Evolutionary conservation across 2,113 vertebrate genomes (phyloP).

Genomic region (Muntiacus reevesi): DNA sequence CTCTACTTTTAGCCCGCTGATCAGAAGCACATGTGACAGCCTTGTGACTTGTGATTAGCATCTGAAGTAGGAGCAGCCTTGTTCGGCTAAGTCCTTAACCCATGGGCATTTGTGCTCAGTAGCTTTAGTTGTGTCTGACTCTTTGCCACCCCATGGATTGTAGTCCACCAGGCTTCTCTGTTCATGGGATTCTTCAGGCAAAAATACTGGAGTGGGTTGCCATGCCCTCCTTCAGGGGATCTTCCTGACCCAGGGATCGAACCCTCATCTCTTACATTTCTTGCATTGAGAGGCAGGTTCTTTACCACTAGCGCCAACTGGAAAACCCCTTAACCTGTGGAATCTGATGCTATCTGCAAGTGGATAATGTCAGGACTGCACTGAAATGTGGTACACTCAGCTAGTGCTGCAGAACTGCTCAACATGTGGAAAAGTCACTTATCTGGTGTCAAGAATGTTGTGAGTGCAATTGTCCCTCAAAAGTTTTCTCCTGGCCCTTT

Average conservation of each 20-base stretch:
- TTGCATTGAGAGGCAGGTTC: neutral
- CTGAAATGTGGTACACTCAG: neutral
- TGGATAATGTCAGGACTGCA: neutral
- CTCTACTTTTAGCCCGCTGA: neutral
- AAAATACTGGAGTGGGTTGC: neutral
- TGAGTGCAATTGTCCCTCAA: neutral
- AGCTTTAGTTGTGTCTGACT: neutral
- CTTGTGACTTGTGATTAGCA: neutral
- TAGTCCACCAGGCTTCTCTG: neutral
- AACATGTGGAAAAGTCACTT: neutral
- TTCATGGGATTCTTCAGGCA: neutral
- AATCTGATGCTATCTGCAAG: neutral
- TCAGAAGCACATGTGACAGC: neutral
- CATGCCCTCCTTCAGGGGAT: neutral
- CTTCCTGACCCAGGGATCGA: rapidly evolving
- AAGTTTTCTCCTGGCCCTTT: neutral
- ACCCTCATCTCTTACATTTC: neutral
- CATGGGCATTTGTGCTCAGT: neutral
- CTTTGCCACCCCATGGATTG: neutral
- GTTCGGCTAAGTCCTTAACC: neutral
- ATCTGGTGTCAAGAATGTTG: neutral
- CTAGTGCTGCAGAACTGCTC: neutral
- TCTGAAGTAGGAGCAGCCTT: neutral
- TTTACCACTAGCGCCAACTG: neutral
- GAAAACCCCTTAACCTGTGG: neutral